Evolutionary conservation across 2,888 invertebrate genomes (phyloP), one percentile per base, ranked within the genome.

Genomic region (Yponomeuta malinellus): DNA sequence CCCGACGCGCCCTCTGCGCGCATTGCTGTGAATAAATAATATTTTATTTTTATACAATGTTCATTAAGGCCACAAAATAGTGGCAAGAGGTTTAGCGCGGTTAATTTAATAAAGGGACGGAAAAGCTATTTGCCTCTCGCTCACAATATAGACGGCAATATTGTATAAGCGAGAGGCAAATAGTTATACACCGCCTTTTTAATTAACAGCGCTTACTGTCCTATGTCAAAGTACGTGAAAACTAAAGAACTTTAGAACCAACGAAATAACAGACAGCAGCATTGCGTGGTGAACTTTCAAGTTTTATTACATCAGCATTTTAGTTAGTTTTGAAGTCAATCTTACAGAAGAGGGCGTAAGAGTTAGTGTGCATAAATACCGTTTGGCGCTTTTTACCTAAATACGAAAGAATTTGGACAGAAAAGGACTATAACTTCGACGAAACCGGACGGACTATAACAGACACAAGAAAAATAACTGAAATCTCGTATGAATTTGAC

Each of bases 1-100:
- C 96, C 96, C 76, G 95, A 95, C 78, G 95, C 93, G 78, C 94
- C 93, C 89, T 95, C 95, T 95, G 92, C 76, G 2, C 2, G 43
- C 43, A 43, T 43, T 43, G 9, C 6, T 23, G 23, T 23, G 0
- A 23, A 23, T 23, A 23, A 23, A 23, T 23, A 23, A 5, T 2
- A 37, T 37, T 0, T 37, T 37, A 5, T 4, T 2, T 5, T 37
- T 37, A 5, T 37, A 37, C 37, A 37, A 37, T 4, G 4, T 4
- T 37, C 37, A 2, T 37, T 4, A 37, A 5, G 37, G 37, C 5
- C 37, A 6, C 1, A 8, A 43, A 43, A 8, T 43, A 43, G 43
- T 8, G 43, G 43, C 43, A 43, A 8, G 0, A 1, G 43, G 6
- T 43, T 0, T 8, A 43, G 43, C 9, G 9, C 43, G 43, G 6